Base-by-base conservation (phyloP, 2,113 vertebrate genomes). In the Hystrix brachyura region DNA sequence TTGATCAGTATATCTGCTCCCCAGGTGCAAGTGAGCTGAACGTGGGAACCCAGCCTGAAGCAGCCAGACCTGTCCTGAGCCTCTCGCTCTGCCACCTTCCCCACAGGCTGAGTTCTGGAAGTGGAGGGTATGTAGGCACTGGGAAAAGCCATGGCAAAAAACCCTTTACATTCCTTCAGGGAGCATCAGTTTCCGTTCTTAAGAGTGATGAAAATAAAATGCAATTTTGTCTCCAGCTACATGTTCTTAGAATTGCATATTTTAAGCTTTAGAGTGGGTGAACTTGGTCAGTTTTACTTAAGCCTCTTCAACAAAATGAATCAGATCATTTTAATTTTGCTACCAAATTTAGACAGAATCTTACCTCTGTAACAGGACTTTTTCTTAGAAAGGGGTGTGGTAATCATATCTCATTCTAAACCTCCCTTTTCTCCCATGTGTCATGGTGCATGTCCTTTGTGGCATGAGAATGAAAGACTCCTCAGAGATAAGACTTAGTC, bases 11-110 rank as follows among this genome's bases (percentile, higher is more conserved):
- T 17, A 79, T 96, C 88, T 96, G 0, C 96, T 90, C 23, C 46
- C 7, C 90, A 98, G 99, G 91, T 84, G 88, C 88, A 62, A 53
- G 64, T 3, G 86, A 27, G 0, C 12, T 1, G 14, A 96, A 64
- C 76, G 7, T 9, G 67, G 93, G 97, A 90, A 91, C 95, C 87
- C 71, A 46, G 27, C 97, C 98, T 29, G 99, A 99, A 97, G 97
- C 94, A 11, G 96, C 97, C 2, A 98, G 99, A 95, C 99, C 99
- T 27, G 21, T 99, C 19, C 98, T 99, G 46, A 98, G 83, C 97
- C 98, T 99, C 94, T 97, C 98, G 3, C 96, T 82, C 48, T 99
- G 98, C 1, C 94, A 94, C 48, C 97, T 96, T 46, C 95, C 76
- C 25, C 15, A 5, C 1, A 51, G 67, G 48, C 94, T 90, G 9